Evolutionary conservation across 64 coral and sea anemone genomes (phyloP).

Genomic region (Dendronephthya gigantea): DNA sequence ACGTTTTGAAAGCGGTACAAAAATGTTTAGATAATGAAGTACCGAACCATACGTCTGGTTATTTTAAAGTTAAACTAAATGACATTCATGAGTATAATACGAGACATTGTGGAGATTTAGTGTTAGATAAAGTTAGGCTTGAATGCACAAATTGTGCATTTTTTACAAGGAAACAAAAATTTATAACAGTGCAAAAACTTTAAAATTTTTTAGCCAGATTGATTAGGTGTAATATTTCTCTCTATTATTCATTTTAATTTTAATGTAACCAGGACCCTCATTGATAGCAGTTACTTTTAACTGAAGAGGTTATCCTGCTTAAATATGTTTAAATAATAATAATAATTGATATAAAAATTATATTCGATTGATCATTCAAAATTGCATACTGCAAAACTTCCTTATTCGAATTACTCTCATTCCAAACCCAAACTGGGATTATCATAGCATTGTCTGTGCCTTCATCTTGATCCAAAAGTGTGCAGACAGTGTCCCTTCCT

Average conservation of each 20-base stretch:
- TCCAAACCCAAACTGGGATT: not conserved
- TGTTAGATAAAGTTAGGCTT: not conserved
- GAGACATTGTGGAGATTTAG: not conserved
- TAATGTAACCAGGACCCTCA: not conserved
- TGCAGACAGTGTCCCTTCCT: not conserved
- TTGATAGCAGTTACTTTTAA: not conserved
- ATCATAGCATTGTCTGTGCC: slow-evolving; percentile 2
- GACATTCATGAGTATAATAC: not conserved
- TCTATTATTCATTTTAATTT: not conserved
- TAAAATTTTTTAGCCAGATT: not conserved
- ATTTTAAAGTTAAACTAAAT: not conserved
- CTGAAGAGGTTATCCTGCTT: not conserved
- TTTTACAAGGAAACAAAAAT: not conserved
- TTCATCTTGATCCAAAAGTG: not conserved
- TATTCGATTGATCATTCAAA: not conserved
- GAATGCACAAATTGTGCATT: not conserved
- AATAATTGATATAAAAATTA: not conserved
- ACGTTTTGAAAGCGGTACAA: not conserved
- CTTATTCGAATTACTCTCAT: not conserved
- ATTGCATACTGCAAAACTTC: slow-evolving; percentile 6
- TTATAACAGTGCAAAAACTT: not conserved
- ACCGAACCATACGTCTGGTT: not conserved
- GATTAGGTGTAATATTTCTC: not conserved
- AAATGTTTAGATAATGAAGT: not conserved
- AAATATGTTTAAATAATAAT: no score